A percentile compares a stretch with the other conserved stretches of the same genome.
phyloP scores from a whole-genome alignment of 2,888 invertebrate genomes.

The Nephrotoma appendiculata region DNA sequence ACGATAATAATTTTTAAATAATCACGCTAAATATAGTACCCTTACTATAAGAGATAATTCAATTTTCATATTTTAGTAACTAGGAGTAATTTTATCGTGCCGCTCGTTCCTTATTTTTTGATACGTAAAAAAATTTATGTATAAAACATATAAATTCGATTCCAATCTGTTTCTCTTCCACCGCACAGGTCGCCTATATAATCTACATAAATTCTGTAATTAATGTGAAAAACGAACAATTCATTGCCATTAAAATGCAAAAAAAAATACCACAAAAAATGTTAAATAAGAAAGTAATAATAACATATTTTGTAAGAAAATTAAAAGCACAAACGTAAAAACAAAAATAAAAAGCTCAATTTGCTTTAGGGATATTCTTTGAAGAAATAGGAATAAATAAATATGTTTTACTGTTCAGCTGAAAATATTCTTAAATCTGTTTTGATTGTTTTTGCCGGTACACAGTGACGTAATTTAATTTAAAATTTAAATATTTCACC shows the following conservation, averaged over 20 bases:
- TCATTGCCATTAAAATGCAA: neutral
- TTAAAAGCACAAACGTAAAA: neutral
- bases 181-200: neutral
- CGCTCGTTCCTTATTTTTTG: neutral
- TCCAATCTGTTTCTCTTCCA: neutral
- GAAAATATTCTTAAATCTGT: neutral
- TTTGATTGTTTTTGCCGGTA: neutral
- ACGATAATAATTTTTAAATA: neutral
- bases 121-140: neutral
- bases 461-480: neutral
- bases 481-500: neutral
- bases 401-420: neutral
- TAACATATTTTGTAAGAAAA: neutral
- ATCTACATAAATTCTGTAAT: neutral
- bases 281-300: neutral
- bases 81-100: neutral
- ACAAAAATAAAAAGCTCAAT: neutral
- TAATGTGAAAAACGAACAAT: neutral
- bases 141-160: neutral
- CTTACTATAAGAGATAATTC: neutral
- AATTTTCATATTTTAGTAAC: neutral
- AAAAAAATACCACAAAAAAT: neutral
- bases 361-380: neutral
- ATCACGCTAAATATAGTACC: neutral
- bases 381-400: neutral